Evolutionary conservation across 2,888 invertebrate genomes (phyloP).

Genomic region (Euplagia quadripunctaria): DNA sequence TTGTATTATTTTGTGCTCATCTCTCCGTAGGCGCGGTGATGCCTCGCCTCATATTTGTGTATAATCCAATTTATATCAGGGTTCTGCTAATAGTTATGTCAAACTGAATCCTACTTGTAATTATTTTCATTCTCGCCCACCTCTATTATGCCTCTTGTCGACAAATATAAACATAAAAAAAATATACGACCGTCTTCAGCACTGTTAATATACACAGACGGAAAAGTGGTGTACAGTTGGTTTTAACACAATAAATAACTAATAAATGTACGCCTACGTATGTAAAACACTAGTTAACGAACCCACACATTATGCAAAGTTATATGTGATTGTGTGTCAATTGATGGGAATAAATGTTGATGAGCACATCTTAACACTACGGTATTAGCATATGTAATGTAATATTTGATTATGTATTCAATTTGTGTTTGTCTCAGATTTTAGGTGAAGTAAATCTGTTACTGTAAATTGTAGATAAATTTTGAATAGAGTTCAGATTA

Average conservation of each 20-base stretch:
- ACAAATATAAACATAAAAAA: neutral
- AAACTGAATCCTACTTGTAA: neutral
- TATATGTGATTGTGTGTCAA: slow-evolving; percentile 47
- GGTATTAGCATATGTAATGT: slow-evolving; percentile 38
- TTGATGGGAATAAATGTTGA: slow-evolving; percentile 53
- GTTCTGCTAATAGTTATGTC: neutral
- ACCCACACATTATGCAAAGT: slow-evolving; percentile 57
- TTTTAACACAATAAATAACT: slow-evolving; percentile 32
- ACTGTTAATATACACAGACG: slow-evolving; percentile 23
- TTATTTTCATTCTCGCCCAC: neutral
- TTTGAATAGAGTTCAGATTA: neutral
- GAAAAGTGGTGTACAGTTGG: slow-evolving; percentile 18
- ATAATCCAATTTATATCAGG: neutral
- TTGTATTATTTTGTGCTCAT: no score
- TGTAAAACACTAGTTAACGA: slow-evolving; percentile 53
- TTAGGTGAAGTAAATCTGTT: slow-evolving; percentile 12
- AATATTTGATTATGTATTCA: slow-evolving; percentile 24
- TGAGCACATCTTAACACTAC: slow-evolving; percentile 49
- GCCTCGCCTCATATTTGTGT: no score
- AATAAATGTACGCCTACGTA: slow-evolving; percentile 43
- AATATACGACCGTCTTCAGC: slow-evolving; percentile 28
- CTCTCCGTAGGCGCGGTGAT: no score
- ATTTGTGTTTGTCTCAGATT: slow-evolving; percentile 22
- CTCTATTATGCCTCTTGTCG: neutral
- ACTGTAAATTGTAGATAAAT: slow-evolving; percentile 1